Percentiles rank a stretch among this genome's conserved stretches.
phyloP scores from a whole-genome alignment of 2,888 invertebrate genomes.

The Diplazon laetatorius region DNA sequence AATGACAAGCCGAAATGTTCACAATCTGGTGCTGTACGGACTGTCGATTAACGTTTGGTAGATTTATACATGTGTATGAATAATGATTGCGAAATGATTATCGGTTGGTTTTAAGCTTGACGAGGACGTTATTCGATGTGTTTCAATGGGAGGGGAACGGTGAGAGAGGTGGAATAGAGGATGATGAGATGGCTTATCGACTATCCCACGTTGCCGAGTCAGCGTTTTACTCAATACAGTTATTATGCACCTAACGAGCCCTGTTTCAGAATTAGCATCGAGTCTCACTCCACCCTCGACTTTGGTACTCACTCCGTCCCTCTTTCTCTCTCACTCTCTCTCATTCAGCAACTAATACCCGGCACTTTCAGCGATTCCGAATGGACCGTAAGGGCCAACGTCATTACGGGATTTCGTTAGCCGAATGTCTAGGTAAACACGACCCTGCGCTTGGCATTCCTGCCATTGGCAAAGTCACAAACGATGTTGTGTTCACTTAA shows the following conservation, averaged over 20 bases:
- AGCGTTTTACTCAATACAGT: slow-evolving; percentile 52
- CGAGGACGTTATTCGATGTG: slow-evolving; percentile 9
- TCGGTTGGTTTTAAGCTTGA: slow-evolving; percentile 15
- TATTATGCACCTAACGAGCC: slow-evolving; percentile 51
- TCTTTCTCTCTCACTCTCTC: not conserved
- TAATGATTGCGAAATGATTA: slow-evolving; percentile 9
- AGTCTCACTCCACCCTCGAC: slow-evolving; percentile 21
- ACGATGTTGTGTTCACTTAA: slow-evolving; percentile 35
- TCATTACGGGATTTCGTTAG: slow-evolving; percentile 50
- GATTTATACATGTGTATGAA: too few species aligned
- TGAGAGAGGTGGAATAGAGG: not conserved
- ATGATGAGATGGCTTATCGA: slow-evolving; percentile 5
- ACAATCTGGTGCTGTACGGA: too few species aligned
- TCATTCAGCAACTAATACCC: slow-evolving; percentile 51
- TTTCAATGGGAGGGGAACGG: not conserved
- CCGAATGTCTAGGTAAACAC: slow-evolving; percentile 15
- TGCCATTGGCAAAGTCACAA: slow-evolving; percentile 19
- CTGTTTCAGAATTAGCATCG: slow-evolving; percentile 44
- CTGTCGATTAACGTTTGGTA: too few species aligned
- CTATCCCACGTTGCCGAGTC: slow-evolving; percentile 45
- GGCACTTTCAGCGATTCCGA: slow-evolving; percentile 53
- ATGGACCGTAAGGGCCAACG: slow-evolving; percentile 58
- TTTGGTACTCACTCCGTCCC: slow-evolving; percentile 23
- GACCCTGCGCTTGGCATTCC: not conserved
- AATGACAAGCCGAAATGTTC: too few species aligned